Percentiles rank a stretch among this genome's conserved stretches.
Conservation (phyloP, 2,797 vertebrate species). For the Gymnopithys bicolor region DNA sequence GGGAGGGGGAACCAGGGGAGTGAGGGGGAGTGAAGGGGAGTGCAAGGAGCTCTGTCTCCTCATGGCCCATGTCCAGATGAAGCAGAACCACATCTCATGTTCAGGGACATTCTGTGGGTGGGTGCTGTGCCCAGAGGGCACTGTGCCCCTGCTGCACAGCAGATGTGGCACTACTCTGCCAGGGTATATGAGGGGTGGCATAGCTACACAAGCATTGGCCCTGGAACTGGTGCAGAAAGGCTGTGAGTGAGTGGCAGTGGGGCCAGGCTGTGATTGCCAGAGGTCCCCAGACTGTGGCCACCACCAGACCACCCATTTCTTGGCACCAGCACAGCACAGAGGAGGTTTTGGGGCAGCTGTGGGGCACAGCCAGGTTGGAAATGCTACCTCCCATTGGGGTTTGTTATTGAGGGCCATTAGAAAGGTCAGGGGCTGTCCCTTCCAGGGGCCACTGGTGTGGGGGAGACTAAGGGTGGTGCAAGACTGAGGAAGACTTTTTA, state of each 20-base stretch:
- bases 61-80: accelerated
- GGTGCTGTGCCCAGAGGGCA: neutral
- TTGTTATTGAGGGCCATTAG: neutral
- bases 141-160: neutral
- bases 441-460: neutral
- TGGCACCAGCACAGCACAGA: accelerated
- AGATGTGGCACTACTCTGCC: accelerated
- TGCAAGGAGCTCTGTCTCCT: neutral
- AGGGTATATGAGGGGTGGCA: neutral
- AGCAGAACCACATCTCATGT: accelerated
- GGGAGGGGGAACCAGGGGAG: neutral
- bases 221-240: accelerated
- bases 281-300: neutral
- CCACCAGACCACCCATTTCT: accelerated
- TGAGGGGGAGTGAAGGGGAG: neutral
- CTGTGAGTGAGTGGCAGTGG: neutral
- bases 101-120: accelerated
- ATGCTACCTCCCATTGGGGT: accelerated
- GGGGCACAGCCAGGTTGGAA: neutral
- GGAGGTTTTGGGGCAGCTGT: neutral
- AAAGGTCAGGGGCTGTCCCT: neutral
- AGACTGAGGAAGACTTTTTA: neutral
- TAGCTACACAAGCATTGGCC: accelerated
- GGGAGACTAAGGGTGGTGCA: neutral
- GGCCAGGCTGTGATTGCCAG: neutral